Base-by-base conservation (phyloP, 2,797 vertebrate species). In the Chaunax sp. region DNA sequence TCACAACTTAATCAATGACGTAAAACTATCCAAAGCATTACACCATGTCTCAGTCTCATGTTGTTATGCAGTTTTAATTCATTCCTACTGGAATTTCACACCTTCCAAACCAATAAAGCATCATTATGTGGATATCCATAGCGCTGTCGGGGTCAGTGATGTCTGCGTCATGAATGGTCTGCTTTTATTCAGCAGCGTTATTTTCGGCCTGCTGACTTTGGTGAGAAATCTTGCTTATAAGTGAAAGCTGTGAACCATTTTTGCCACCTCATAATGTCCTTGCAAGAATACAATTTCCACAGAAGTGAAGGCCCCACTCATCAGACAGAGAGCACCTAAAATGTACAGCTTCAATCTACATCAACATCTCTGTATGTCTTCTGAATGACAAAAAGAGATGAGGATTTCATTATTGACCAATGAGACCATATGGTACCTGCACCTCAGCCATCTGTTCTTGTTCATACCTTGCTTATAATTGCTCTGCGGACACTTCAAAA, bases 21-120 rank as follows among this genome's bases (percentile, higher is more conserved):
- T 46, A 5, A 30, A 30, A 30, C 5, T 46, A 46, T 46, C 44
- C 5, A 19, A 22, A 23, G 44, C 44, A 54, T 71, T 60, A 73
- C 80, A 70, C 57, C 56, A 70, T 82, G 20, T 68, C 13, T 30
- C 35, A 58, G 52, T 55, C 46, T 72, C 25, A 28, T 43, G 53
- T 65, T 33, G 45, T 44, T 52, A 65, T 64, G 55, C 43, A 47
- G 25, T 66, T 79, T 74, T 50, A 7, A n/a, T 75, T 69, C 9
- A 23, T 72, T 80, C 74, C 64, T 63, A 6, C 33, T 43, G 57
- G 64, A 72, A 13, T 6, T 41, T 8, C 43, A 62, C 68, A 43
- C 52, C 41, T 64, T 28, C 7, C 28, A 47, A 70, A 75, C 18
- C 28, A 49, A 37, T 28, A 50, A 64, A 65, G 44, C 20, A 15